phyloP scores from a whole-genome alignment of 2,797 vertebrate species.

The Coregonus sp. region DNA sequence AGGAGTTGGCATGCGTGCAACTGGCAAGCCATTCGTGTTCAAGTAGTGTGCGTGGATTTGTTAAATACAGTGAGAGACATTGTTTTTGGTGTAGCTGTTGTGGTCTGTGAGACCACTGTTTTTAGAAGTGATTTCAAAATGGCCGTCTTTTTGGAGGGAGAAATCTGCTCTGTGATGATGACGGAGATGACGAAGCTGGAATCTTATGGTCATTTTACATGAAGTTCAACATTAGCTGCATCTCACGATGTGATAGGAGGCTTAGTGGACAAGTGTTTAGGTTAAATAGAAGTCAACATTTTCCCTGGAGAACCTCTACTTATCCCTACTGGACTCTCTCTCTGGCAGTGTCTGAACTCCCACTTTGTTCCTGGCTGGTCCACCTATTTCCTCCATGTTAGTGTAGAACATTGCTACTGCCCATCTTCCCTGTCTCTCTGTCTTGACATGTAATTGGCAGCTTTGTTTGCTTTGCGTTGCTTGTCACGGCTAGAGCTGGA shows the following conservation, averaged over 20 bases:
- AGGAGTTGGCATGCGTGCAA: background rate
- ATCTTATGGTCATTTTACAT: constrained; percentile 3
- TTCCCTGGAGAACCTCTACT: background rate
- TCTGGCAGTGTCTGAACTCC: constrained; percentile 32
- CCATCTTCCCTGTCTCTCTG: constrained; percentile 33
- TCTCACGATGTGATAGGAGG: background rate
- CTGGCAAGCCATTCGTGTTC: background rate
- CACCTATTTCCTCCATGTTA: constrained; percentile 27
- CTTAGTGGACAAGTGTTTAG: background rate
- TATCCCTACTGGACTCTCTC: background rate
- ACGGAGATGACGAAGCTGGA: background rate
- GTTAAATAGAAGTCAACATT: background rate
- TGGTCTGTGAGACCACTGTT: background rate
- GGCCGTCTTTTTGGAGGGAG: background rate
- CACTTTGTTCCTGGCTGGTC: constrained; percentile 26
- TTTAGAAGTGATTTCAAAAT: background rate
- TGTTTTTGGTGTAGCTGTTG: background rate
- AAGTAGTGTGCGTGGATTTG: background rate
- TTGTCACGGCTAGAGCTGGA: constrained; percentile 41
- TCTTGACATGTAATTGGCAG: constrained; percentile 52
- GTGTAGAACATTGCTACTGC: constrained; percentile 28
- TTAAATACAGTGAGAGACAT: background rate
- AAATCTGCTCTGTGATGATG: background rate
- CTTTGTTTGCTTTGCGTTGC: constrained; percentile 13
- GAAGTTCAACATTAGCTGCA: background rate